Base-by-base conservation (phyloP, 2,797 vertebrate species). In the Acestrorhynchus altus region DNA sequence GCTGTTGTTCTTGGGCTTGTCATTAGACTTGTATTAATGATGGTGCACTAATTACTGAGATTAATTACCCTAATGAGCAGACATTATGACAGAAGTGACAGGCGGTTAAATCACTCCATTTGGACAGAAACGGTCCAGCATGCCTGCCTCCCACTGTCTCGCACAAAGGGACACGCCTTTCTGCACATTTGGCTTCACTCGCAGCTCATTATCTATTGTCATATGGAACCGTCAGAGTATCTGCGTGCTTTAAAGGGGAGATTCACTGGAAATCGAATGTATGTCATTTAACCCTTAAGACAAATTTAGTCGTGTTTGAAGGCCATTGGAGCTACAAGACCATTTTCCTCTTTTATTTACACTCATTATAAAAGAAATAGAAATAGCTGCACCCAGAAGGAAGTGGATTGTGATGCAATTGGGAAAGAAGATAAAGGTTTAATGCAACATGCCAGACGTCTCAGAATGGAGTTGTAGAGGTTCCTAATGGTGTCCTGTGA, bases 1-100 rank as follows among this genome's bases (percentile, higher is more conserved):
- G 26, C 51, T 75, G 67, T 70, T 69, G 56, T 56, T 81, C 59
- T 16, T 72, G 59, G 51, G 13, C 7, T 72, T 69, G 69, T 70
- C 76, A 66, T 81, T 72, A 79, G 73, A 70, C 77, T 57, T 77
- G 76, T 47, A 51, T 77, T 79, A 84, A 84, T 84, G 69, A 81
- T 74, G 74, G 52, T 66, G 24, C 24, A n/a, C 69, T 84, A 79
- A 84, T 84, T 77, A 81, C 68, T 22, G 16, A 72, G 76, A 77
- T 81, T 81, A 76, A 84, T 79, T 81, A 76, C 73, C 67, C 39
- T 79, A 84, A 84, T 84, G 64, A 70, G 73, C 51, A 28, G 22
- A 77, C 47, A 76, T 81, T 65, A 81, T 81, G 78, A 73, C 54
- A 74, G 49, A 59, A 63, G 54, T 69, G 75, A 68, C 72, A 76